Percentiles rank a stretch among this genome's conserved stretches.
Conservation (phyloP, 2,888 invertebrate genomes). For the Gnatocerus cornutus region DNA sequence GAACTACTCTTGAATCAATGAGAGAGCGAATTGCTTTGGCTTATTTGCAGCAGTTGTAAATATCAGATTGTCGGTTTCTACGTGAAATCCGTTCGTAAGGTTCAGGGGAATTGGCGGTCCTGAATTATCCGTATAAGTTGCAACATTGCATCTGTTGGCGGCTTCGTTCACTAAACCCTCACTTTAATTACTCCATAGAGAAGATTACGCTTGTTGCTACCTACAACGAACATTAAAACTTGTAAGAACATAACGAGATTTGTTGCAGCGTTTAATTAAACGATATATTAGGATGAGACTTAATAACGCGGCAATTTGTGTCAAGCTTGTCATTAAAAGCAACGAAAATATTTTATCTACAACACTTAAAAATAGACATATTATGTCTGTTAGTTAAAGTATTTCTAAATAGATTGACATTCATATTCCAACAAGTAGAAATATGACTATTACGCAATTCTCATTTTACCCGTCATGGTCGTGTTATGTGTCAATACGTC, state of each 20-base stretch:
- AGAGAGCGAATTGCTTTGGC: conserved; percentile 13
- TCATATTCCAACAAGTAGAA: too few relatives aligned
- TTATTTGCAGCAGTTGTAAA: conserved; percentile 22
- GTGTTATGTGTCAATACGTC: too few relatives aligned
- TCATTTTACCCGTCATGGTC: too few relatives aligned
- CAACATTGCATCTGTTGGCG: conserved; percentile 40
- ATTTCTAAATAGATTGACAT: too few relatives aligned
- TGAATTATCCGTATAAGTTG: conserved; percentile 22
- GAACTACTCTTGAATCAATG: conserved; percentile 1
- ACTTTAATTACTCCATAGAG: conserved; percentile 47
- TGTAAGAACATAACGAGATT: conserved; percentile 47
- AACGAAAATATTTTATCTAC: conserved; percentile 42
- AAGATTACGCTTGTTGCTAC: conserved; percentile 49
- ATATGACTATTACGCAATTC: too few relatives aligned
- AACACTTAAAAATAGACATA: too few relatives aligned
- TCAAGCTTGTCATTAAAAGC: conserved; percentile 13
- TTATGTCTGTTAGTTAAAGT: too few relatives aligned
- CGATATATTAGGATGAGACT: conserved; percentile 26
- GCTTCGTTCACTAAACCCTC: conserved; percentile 34
- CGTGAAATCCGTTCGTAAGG: conserved; percentile 11
- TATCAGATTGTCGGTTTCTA: conserved; percentile 21
- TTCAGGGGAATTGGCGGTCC: conserved; percentile 14
- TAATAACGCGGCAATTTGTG: conserved; percentile 5
- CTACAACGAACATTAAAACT: conserved; percentile 45
- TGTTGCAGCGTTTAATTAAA: conserved; percentile 48